Base-by-base conservation (phyloP, 2,888 invertebrate species). In the Drosophila neutralis region DNA sequence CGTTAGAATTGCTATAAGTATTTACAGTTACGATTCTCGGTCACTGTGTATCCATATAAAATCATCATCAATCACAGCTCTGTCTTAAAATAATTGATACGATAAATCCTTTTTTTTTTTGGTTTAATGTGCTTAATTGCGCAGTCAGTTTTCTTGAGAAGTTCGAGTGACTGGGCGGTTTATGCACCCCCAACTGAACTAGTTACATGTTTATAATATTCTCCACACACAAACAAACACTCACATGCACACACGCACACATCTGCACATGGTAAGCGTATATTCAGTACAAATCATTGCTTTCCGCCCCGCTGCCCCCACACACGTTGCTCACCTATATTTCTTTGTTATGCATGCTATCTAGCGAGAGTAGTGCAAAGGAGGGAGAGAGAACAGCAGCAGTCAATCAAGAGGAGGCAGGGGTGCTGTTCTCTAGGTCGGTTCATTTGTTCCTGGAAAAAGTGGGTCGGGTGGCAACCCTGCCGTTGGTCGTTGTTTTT, bases 51-150 rank as follows among this genome's bases (percentile, higher is more conserved):
- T 54, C 8, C 7, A 27, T 13, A 38, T 42, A 40, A 42, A 21
- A 57, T 29, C 7, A 45, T 24, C 4, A 45, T 45, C 8, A 31
- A 42, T 31, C 42, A 42, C 27, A 21, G 6, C 21, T 29, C 8
- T 38, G n/a, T 51, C 40, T 35, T 8, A 45, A 69, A 69, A 53
- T 60, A 58, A 33, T 59, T 60, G 18, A 1, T 33, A 24, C 15
- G 42, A 62, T 52, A 40, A 42, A 15, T 13, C 27, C 18, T 52
- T 15, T 7, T 21, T 42, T 42, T 38, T 24, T 24, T 15, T 27
- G 1, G 11, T 7, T 15, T 65, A 65, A 54, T 59, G 31, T 59
- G 58, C 49, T 72, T 73, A 65, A 72, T 59, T 65, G 73, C 58
- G 58, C 65, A 73, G 48, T 65, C 58, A 58, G 53, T 35, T 8